phyloP scores from a whole-genome alignment of 1,140 invertebrate genomes.

The Potamilus streckersoni region DNA sequence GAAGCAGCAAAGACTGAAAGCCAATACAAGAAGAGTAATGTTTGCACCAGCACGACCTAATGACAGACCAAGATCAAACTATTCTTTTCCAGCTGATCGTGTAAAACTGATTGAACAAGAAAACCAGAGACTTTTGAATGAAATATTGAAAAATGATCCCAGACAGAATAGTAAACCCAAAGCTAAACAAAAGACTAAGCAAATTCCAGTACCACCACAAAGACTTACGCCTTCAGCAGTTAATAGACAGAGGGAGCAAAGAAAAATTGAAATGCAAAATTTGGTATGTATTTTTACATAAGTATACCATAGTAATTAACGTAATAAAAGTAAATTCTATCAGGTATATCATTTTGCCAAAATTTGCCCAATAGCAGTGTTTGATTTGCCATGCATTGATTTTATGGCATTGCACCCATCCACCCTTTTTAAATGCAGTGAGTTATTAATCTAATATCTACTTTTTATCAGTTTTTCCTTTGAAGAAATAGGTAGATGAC shows the following conservation, averaged over 20 bases:
- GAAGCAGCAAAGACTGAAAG: slow-evolving; percentile 43
- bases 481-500: no score
- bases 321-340: no score
- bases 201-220: slow-evolving; percentile 26
- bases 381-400: no score
- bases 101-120: slow-evolving; percentile 60
- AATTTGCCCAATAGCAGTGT: no score
- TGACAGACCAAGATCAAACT: slow-evolving; percentile 56
- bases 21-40: slow-evolving; percentile 54
- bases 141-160: slow-evolving; percentile 53
- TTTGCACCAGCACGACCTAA: slow-evolving; percentile 47
- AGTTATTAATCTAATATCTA: no score
- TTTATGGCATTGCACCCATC: no score
- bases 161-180: background rate
- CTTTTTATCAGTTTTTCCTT: no score
- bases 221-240: slow-evolving; percentile 62
- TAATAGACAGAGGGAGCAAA: slow-evolving; percentile 66
- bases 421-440: no score
- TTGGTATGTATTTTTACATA: slow-evolving; percentile 58
- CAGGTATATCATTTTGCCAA: no score
- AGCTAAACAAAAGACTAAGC: slow-evolving; percentile 12
- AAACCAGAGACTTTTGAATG: slow-evolving; percentile 60
- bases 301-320: no score
- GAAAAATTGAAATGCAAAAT: slow-evolving; percentile 69
- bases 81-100: slow-evolving; percentile 51